Percentiles rank a stretch among this genome's conserved stretches.
These are phyloP conservation scores for Amphibalanus amphitrite DNA, from an alignment of 1,140 invertebrate genomes.

Conservation along the genomic window DNA sequence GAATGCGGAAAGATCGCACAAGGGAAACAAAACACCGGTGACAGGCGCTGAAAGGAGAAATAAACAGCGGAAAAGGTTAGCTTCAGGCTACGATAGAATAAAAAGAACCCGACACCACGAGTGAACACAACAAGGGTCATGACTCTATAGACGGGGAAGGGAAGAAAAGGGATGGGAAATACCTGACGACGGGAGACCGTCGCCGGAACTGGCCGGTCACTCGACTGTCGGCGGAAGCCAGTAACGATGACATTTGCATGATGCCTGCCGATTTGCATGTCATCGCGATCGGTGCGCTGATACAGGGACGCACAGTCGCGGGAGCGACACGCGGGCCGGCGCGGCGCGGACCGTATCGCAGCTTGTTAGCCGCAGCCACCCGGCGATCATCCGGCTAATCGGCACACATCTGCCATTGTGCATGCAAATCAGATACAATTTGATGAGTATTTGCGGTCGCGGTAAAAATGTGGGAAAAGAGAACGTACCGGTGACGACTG, in stretches of 20 bases:
- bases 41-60: no score
- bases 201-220: no score
- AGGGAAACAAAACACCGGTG: no score
- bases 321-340: no score
- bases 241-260: background rate
- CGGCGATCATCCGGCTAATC: background rate
- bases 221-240: background rate
- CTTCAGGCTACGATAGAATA: no score
- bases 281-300: background rate
- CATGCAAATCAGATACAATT: background rate
- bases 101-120: no score
- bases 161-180: no score
- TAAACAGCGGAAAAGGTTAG: no score
- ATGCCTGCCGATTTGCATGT: background rate
- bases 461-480: background rate
- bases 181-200: no score
- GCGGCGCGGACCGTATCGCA: background rate
- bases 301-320: background rate
- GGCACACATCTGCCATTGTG: background rate
- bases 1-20: no score
- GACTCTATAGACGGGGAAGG: no score
- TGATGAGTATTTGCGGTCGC: background rate
- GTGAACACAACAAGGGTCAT: no score
- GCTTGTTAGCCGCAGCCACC: background rate
- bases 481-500: background rate